phyloP scores from a whole-genome alignment of 2,113 vertebrate genomes.

The Pitta sordida region DNA sequence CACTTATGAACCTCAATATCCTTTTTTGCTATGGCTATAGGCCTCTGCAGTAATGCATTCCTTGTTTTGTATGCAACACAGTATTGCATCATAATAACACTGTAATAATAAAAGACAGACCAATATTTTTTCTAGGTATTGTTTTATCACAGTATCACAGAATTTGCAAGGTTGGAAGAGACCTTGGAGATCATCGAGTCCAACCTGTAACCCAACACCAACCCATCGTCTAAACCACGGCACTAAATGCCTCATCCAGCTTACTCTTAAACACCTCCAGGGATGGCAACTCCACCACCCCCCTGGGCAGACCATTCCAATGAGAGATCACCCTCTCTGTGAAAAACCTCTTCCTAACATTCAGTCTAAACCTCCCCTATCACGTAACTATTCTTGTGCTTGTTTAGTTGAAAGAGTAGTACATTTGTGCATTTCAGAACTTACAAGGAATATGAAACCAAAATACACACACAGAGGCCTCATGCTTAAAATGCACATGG shows the following conservation, averaged over 20 bases:
- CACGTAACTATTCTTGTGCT: background rate
- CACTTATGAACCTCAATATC: background rate
- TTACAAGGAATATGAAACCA: background rate
- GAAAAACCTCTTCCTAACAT: too few relatives aligned
- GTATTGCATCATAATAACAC: background rate
- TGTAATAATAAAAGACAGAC: background rate
- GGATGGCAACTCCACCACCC: too few relatives aligned
- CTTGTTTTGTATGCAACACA: background rate
- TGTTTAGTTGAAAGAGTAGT: background rate
- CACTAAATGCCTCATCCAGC: too few relatives aligned
- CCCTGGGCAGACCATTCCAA: too few relatives aligned
- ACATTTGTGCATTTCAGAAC: background rate
- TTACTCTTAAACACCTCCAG: too few relatives aligned
- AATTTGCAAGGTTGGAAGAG: too few relatives aligned
- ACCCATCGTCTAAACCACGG: too few relatives aligned
- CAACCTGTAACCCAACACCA: too few relatives aligned
- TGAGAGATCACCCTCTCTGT: too few relatives aligned
- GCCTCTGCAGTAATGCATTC: background rate
- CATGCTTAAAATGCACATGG: background rate
- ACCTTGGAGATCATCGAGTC: too few relatives aligned
- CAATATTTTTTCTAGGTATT: background rate
- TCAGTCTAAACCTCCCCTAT: too few relatives aligned
- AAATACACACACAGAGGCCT: background rate
- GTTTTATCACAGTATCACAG: too few relatives aligned
- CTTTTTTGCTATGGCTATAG: background rate